Evolutionary conservation across 2,113 vertebrate species (phyloP), one percentile per base, ranked within the genome.

Genomic region (Eolophus roseicapilla): DNA sequence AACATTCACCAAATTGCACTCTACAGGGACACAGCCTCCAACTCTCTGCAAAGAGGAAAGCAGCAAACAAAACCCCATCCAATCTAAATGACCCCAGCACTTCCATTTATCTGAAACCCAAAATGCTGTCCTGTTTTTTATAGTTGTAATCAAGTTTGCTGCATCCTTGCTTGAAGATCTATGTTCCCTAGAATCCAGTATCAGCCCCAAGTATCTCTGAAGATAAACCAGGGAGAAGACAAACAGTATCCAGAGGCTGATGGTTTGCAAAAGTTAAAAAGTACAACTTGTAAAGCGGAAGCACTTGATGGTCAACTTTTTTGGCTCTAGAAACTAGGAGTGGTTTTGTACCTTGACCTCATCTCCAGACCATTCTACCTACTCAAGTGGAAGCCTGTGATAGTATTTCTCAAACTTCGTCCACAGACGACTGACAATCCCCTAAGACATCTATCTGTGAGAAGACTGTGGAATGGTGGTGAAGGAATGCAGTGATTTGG

Each of bases 31-130:
- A 46, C 19, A 70, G 37, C 13, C 64, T 88, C 60, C 68, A 75
- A 11, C 39, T 78, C 28, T 13, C 50, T 62, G 71, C 68, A 82
- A 79, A 91, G 13, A 64, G 31, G 13, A 88, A 25, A 52, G n/a
- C 28, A 91, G 44, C 62, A 80, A 91, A 77, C 50, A 84, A 83
- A 95, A 53, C 17, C 24, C 16, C 47, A 49, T 68, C 75, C 75
- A 92, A 92, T 90, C 81, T 68, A 90, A 86, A 52, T 55, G 10
- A 88, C 33, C 64, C 24, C 24, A 90, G 50, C 35, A 29, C 14
- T 71, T 90, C 60, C 21, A 29, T 90, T 95, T 86, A 81, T 88
- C 73, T 78, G 62, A 88, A 83, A 94, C 33, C 76, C 82, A 90
- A 81, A 83, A 33, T 17, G 21, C 2, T 78, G 33, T 28, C 82